Evolutionary conservation across 2,888 invertebrate species (phyloP).

Genomic region (Cryptocephalus primarius): DNA sequence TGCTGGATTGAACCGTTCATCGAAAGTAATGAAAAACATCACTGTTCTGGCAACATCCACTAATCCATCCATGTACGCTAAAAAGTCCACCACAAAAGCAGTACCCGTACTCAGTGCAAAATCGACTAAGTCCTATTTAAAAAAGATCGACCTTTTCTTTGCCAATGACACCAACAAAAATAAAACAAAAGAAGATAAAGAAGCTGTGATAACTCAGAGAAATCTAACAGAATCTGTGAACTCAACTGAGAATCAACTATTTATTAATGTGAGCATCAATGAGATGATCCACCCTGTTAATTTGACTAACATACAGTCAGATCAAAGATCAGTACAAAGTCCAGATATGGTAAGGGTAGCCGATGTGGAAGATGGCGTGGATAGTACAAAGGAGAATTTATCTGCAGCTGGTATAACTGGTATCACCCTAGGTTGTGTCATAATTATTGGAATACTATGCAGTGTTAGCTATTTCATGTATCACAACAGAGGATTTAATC

Average conservation of each 20-base stretch:
- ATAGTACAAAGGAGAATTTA: slow-evolving; percentile 20
- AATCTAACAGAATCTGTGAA: slow-evolving; percentile 17
- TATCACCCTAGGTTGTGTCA: slow-evolving; percentile 56
- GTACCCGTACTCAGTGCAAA: slow-evolving; percentile 10
- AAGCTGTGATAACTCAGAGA: slow-evolving; percentile 34
- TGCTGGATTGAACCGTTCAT: slow-evolving; percentile 10
- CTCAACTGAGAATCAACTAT: slow-evolving; percentile 21
- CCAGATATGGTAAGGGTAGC: slow-evolving; percentile 17
- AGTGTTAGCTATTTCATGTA: slow-evolving; percentile 59
- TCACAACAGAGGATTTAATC: slow-evolving; percentile 62
- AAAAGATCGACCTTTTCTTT: slow-evolving; percentile 14
- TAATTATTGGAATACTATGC: slow-evolving; percentile 51
- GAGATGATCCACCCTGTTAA: slow-evolving; percentile 25
- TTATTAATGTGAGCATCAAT: slow-evolving; percentile 19
- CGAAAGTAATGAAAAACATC: slow-evolving; percentile 14
- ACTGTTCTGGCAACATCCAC: slow-evolving; percentile 21
- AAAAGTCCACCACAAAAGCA: slow-evolving; percentile 10
- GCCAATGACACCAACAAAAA: slow-evolving; percentile 12
- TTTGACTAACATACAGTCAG: slow-evolving; percentile 22
- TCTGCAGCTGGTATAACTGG: slow-evolving; percentile 48
- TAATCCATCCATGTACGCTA: slow-evolving; percentile 9
- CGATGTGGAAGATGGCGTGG: slow-evolving; percentile 12
- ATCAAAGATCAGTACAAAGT: slow-evolving; percentile 21
- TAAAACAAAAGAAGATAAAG: slow-evolving; percentile 15
- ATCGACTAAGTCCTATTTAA: slow-evolving; percentile 14